Base-by-base conservation (phyloP, 2,113 vertebrate genomes). In the Phaethon lepturus region DNA sequence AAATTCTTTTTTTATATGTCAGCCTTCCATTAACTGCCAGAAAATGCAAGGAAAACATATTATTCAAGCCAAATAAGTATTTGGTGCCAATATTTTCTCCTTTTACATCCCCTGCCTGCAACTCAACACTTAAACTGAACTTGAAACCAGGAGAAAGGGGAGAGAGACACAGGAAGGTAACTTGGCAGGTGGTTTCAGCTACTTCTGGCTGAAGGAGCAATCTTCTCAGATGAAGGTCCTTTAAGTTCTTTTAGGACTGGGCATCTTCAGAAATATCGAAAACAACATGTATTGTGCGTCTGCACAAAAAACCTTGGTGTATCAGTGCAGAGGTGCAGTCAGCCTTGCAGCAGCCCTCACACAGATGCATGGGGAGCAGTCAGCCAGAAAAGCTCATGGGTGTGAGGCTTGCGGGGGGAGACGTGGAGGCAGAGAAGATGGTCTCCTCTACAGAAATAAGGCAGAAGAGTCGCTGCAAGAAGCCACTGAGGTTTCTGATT, bases 371-470 rank as follows among this genome's bases (percentile, higher is more conserved):
- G 0, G 31, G 35, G 64, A 88, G 38, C 10, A 19, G 24, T 24
- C 10, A 74, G 42, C 56, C 44, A 50, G 52, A 40, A 55, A 59
- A 50, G 8, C 55, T 63, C 0, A 0, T 2, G 7, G 15, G 14
- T 40, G 20, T 58, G 62, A 33, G 28, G 59, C 33, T 1, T 60
- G 67, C n/a, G 55, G 64, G 74, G 25, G 24, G 35, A 67, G 63
- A n/a, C 0, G 0, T 7, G 33, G 72, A 55, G 8, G 35, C 47
- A 93, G 66, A 55, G 55, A 33, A 29, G n/a, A 17, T 25, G n/a
- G 49, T n/a, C 55, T 29, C 16, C 59, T 35, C 64, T 35, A 25
- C 42, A 58, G 47, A 78, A 92, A n/a, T 28, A 14, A 75, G 38
- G 19, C 12, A 50, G 31, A 47, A 49, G 7, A 25, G 29, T 35